Base-by-base conservation (phyloP, 2,113 vertebrate species). In the Hassar affinis region DNA sequence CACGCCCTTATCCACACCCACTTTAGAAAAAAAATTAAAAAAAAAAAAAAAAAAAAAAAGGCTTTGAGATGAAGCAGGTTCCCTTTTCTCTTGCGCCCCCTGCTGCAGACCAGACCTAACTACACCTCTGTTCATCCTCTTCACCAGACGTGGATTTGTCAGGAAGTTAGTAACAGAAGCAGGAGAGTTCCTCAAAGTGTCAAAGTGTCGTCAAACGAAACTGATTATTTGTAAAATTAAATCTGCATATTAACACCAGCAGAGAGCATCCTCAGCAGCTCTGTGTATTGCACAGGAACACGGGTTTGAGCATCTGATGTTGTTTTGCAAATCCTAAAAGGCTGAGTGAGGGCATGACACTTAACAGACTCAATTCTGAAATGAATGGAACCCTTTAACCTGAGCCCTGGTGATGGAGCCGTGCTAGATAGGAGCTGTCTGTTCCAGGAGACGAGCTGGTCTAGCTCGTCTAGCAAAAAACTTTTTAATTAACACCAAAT, bases 21-120 rank as follows among this genome's bases (percentile, higher is more conserved):
- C 42, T 14, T 66, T 75, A 5, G 25, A n/a, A 12, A 42, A 56
- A 72, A 54, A 17, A 69, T 35, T 25, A 4, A 35, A 42, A 72
- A 17, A 17, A 69, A 52, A 35, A 4, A 35, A 42, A 72, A 9
- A 17, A 68, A 52, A 51, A 4, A 38, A 54, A 74, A 10, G 11
- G 11, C 8, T 6, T 10, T 47, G 77, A 1, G 76, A 82, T 8
- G 51, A 33, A 78, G 33, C 5, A 25, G 15, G 88, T 93, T 91
- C 91, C 88, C 89, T 92, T 89, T 90, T 90, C 92, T 93, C 86
- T 87, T 71, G 89, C 91, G 88, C 93, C 92, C 93, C 87, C 93
- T 94, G 92, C 90, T 94, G 94, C 89, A 38, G 9, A 52, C 42
- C 8, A n/a, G 45, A 18, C 8, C 52, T 35, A n/a, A 80, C 20